Conservation (phyloP, 2,113 vertebrate genomes). For the Riparia riparia region DNA sequence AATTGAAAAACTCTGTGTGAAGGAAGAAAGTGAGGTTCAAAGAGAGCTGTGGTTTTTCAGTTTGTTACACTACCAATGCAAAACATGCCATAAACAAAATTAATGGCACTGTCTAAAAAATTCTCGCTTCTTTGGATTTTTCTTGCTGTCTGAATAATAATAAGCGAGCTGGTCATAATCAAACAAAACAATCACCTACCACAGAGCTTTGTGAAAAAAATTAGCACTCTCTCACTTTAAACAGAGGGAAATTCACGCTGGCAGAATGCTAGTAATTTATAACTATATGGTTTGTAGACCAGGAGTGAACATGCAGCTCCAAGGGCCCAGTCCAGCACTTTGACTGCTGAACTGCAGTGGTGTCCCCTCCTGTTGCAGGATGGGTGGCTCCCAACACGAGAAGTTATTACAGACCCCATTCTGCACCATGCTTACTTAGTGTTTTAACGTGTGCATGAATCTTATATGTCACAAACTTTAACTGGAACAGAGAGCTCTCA, state of each 20-base stretch:
- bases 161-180: not conserved
- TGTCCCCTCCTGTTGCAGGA: not conserved
- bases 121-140: not conserved
- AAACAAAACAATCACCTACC: not conserved
- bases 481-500: not conserved
- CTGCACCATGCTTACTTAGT: not conserved
- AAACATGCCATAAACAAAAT: constrained; percentile 64
- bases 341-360: not conserved
- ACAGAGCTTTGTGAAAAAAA: not conserved
- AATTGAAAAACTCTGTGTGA: constrained; percentile 41
- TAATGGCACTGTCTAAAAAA: not conserved
- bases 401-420: not conserved
- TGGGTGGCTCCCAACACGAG: not conserved
- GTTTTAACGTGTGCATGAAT: not conserved
- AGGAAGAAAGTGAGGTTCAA: constrained; percentile 66
- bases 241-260: not conserved
- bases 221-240: not conserved
- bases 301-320: not conserved
- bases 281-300: not conserved
- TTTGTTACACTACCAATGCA: constrained; percentile 21
- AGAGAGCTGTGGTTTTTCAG: constrained; percentile 48
- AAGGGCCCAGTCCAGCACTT: not conserved
- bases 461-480: not conserved
- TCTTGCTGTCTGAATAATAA: constrained; percentile 1
- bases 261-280: not conserved